Percentiles rank a stretch among this genome's conserved stretches.
These are phyloP conservation scores for Chrysodeixis includens DNA, from an alignment of 2,888 invertebrate species.

Conservation along the genomic window DNA sequence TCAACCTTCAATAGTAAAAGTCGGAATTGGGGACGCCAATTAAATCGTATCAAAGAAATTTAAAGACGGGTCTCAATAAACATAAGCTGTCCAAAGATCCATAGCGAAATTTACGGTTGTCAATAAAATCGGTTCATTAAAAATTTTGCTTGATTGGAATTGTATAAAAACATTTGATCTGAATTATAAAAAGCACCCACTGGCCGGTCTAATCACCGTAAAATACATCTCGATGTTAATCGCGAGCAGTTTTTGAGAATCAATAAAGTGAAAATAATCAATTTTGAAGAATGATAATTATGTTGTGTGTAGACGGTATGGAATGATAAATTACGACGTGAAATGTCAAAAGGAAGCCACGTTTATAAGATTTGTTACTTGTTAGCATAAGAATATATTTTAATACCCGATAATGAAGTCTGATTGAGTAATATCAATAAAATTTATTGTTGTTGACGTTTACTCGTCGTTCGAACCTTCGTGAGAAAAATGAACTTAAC, in stretches of 20 bases:
- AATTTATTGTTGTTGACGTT: conserved; percentile 53
- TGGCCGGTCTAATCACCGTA: conserved; percentile 64
- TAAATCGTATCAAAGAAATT: conserved; percentile 66
- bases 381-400: conserved; percentile 54
- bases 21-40: conserved; percentile 69
- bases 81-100: conserved; percentile 74
- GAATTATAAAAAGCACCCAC: conserved; percentile 63
- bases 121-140: conserved; percentile 80
- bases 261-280: conserved; percentile 63
- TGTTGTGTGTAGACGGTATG: conserved; percentile 37
- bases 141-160: conserved; percentile 74
- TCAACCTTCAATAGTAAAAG: conserved; percentile 60
- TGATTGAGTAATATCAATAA: conserved; percentile 63
- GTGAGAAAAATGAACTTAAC: conserved; percentile 42
- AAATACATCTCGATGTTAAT: conserved; percentile 63
- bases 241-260: conserved; percentile 51
- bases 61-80: conserved; percentile 68
- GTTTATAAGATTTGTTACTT: conserved; percentile 59
- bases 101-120: conserved; percentile 79
- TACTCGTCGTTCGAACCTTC: conserved; percentile 41
- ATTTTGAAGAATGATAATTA: conserved; percentile 57
- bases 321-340: conserved; percentile 56
- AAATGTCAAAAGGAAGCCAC: conserved; percentile 58
- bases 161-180: conserved; percentile 70
- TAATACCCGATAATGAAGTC: conserved; percentile 56